phyloP scores from a whole-genome alignment of 1,140 invertebrate genomes.

The Mizuhopecten yessoensis region DNA sequence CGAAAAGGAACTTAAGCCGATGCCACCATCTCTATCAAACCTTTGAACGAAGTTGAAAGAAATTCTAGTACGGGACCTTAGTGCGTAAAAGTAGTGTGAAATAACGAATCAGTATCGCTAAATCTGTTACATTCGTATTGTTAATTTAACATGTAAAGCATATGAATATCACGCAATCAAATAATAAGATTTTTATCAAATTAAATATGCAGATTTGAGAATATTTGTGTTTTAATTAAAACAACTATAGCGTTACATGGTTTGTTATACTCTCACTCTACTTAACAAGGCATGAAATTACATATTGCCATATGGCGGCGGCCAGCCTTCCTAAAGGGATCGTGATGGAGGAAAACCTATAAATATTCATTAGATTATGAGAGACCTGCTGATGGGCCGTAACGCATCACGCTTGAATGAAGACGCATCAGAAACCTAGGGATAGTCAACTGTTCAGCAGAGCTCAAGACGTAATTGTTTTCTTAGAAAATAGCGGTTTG shows the following conservation, averaged over 20 bases:
- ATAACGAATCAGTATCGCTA: neutral
- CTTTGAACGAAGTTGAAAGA: neutral
- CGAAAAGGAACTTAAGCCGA: neutral
- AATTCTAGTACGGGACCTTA: neutral
- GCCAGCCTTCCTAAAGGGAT: neutral
- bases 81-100: neutral
- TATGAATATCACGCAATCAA: conserved; percentile 33
- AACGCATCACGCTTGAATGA: neutral
- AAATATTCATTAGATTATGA: neutral
- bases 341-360: neutral
- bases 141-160: conserved; percentile 26
- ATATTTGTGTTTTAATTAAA: conserved; percentile 36
- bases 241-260: conserved; percentile 38
- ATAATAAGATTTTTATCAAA: conserved; percentile 36
- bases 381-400: conserved; percentile 36
- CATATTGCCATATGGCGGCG: conserved; percentile 29
- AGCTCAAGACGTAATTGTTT: neutral
- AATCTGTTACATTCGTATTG: conserved; percentile 5
- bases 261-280: conserved; percentile 15
- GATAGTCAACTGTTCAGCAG: neutral
- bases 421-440: neutral
- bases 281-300: conserved; percentile 38
- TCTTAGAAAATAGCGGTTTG: conserved; percentile 17
- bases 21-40: neutral
- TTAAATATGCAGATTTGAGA: conserved; percentile 29